phyloP scores from a whole-genome alignment of 92 coral and sea anemone genomes.

The Parazoanthus atlanticus region DNA sequence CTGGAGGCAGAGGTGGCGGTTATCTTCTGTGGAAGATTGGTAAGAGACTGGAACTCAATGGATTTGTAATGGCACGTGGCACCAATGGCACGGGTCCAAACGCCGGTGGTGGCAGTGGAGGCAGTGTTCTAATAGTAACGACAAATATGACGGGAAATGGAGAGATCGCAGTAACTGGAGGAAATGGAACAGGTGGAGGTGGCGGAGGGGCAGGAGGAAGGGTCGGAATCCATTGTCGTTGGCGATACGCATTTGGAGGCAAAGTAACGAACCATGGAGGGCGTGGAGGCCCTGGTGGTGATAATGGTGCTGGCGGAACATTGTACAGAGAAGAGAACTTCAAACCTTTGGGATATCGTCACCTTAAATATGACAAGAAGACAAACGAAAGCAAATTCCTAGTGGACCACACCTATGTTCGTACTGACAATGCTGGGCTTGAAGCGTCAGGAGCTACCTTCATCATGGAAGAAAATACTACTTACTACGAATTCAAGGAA shows the following conservation, averaged over 20 bases:
- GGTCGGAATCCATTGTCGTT: slow-evolving; percentile 65
- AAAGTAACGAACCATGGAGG: slow-evolving; percentile 74
- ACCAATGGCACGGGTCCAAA: slow-evolving; percentile 56
- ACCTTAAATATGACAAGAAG: slow-evolving; percentile 61
- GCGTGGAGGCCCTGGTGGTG: slow-evolving; percentile 60
- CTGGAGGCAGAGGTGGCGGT: slow-evolving; percentile 69
- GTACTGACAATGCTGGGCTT: slow-evolving; percentile 66
- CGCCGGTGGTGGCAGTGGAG: slow-evolving; percentile 78
- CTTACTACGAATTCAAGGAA: slow-evolving; percentile 67
- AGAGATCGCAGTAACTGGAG: slow-evolving; percentile 68
- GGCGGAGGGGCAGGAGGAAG: slow-evolving; percentile 79
- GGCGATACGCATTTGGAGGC: slow-evolving; percentile 69
- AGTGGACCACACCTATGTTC: slow-evolving; percentile 67
- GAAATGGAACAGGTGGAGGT: slow-evolving; percentile 57
- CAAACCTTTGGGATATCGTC: slow-evolving; percentile 65
- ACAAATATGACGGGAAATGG: slow-evolving; percentile 78
- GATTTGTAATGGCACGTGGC: slow-evolving; percentile 58
- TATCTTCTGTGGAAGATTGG: slow-evolving; percentile 65
- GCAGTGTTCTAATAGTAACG: slow-evolving; percentile 61
- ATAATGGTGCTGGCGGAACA: slow-evolving; percentile 76
- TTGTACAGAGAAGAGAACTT: slow-evolving; percentile 69
- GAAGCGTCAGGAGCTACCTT: slow-evolving; percentile 64
- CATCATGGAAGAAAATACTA: slow-evolving; percentile 66
- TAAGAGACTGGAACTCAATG: slow-evolving; percentile 54
- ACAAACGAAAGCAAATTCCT: slow-evolving; percentile 52